phyloP scores from a whole-genome alignment of 2,888 invertebrate genomes.

The Ophioninae sp. region DNA sequence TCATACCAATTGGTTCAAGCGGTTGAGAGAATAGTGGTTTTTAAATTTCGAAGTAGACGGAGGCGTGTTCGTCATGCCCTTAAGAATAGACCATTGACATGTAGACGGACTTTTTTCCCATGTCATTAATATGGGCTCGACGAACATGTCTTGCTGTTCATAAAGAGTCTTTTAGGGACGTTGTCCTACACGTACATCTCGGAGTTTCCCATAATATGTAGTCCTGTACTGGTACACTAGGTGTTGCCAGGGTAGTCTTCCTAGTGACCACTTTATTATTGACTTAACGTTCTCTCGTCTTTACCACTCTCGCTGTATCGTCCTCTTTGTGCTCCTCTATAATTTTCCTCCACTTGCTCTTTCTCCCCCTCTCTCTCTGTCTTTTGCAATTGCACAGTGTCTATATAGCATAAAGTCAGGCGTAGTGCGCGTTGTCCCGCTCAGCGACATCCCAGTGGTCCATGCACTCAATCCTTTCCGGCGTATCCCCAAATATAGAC shows the following conservation, averaged over 20 bases:
- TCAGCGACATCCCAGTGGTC: slow-evolving; percentile 31
- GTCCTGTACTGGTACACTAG: slow-evolving; percentile 23
- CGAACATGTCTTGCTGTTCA: neutral
- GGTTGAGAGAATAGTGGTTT: too few relatives aligned
- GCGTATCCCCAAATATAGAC: slow-evolving; percentile 1
- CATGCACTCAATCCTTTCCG: slow-evolving; percentile 18
- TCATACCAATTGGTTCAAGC: too few relatives aligned
- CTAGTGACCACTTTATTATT: slow-evolving; percentile 63
- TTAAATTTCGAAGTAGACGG: too few relatives aligned
- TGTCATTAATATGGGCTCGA: neutral
- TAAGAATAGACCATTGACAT: too few relatives aligned
- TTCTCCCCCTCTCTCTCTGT: slow-evolving; percentile 3
- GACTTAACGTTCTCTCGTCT: slow-evolving; percentile 51
- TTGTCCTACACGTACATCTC: slow-evolving; percentile 32
- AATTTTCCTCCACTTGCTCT: slow-evolving; percentile 9
- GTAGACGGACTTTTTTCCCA: too few relatives aligned
- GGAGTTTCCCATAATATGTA: slow-evolving; percentile 28
- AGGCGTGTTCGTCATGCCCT: too few relatives aligned
- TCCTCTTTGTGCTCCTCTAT: slow-evolving; percentile 3
- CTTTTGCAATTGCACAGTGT: slow-evolving; percentile 15
- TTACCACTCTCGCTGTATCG: slow-evolving; percentile 5
- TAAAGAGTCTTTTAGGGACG: slow-evolving; percentile 4
- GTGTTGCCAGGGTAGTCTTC: slow-evolving; percentile 46
- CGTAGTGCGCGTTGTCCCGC: slow-evolving; percentile 2
- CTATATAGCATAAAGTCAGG: slow-evolving; percentile 20